phyloP scores from a whole-genome alignment of 2,888 invertebrate genomes.

The Timema cristinae region DNA sequence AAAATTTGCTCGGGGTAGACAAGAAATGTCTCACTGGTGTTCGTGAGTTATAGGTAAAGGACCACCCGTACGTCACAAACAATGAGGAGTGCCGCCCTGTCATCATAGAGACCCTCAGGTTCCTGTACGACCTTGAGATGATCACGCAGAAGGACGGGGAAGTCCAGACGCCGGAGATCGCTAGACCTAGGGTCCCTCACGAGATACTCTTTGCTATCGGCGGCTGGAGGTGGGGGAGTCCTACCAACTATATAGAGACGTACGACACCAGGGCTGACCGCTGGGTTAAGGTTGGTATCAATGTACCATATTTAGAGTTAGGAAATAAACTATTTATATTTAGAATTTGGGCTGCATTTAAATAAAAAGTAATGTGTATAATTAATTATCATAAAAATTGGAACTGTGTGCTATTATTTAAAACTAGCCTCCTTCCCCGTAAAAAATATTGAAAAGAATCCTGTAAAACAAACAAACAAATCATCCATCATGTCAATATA shows the following conservation, averaged over 20 bases:
- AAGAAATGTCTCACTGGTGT: too few relatives aligned
- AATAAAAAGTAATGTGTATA: too few relatives aligned
- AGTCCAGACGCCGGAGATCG: conserved; percentile 81
- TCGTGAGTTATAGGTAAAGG: conserved; percentile 55
- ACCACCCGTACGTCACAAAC: conserved; percentile 78
- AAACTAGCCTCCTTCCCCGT: too few relatives aligned
- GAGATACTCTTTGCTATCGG: conserved; percentile 84
- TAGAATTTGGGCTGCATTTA: too few relatives aligned
- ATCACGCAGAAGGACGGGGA: conserved; percentile 73
- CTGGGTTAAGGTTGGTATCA: conserved; percentile 70
- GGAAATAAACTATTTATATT: too few relatives aligned
- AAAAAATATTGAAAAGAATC: too few relatives aligned
- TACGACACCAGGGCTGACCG: conserved; percentile 87
- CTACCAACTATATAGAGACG: conserved; percentile 76
- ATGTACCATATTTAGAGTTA: too few relatives aligned
- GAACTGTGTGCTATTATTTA: too few relatives aligned
- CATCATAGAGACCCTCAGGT: conserved; percentile 86
- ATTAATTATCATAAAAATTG: too few relatives aligned
- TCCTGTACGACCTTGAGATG: conserved; percentile 89
- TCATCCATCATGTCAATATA: too few relatives aligned
- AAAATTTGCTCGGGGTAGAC: too few relatives aligned
- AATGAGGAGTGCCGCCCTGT: conserved; percentile 82
- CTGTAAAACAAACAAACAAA: too few relatives aligned
- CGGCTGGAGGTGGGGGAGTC: conserved; percentile 72
- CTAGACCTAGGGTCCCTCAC: conserved; percentile 78